phyloP scores from a whole-genome alignment of 2,797 vertebrate genomes.

The Fundulus diaphanus region DNA sequence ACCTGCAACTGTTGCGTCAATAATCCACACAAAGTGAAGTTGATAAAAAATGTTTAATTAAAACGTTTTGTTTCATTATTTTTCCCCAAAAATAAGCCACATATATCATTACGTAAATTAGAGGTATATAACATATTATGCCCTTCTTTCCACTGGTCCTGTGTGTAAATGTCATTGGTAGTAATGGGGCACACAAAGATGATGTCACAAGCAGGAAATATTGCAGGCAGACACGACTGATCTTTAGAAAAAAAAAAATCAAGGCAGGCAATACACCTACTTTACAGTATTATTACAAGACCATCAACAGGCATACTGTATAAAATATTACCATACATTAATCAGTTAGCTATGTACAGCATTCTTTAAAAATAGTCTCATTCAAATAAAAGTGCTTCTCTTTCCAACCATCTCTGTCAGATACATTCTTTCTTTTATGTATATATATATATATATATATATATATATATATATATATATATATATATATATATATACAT shows the following conservation, averaged over 20 bases:
- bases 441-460: too few relatives aligned
- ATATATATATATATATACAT: constrained; percentile 2
- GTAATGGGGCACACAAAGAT: constrained; percentile 62
- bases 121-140: constrained; percentile 48
- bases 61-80: constrained; percentile 29
- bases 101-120: constrained; percentile 67
- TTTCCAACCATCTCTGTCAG: constrained; percentile 49
- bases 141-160: constrained; percentile 18
- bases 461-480: too few relatives aligned
- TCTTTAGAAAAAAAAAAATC: constrained; percentile 63
- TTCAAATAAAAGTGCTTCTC: constrained; percentile 77
- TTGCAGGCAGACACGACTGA: constrained; percentile 67
- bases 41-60: constrained; percentile 82
- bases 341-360: constrained; percentile 71
- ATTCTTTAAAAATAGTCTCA: constrained; percentile 71
- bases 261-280: constrained; percentile 72
- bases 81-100: constrained; percentile 69
- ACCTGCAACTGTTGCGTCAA: not conserved
- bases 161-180: constrained; percentile 51
- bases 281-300: constrained; percentile 71
- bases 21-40: constrained; percentile 15
- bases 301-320: constrained; percentile 79
- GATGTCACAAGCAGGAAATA: constrained; percentile 79
- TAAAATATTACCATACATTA: constrained; percentile 76
- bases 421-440: constrained; percentile 77